These are phyloP conservation scores for Sylvilagus floridanus DNA, from an alignment of 2,797 vertebrate species.

Conservation along the genomic window DNA sequence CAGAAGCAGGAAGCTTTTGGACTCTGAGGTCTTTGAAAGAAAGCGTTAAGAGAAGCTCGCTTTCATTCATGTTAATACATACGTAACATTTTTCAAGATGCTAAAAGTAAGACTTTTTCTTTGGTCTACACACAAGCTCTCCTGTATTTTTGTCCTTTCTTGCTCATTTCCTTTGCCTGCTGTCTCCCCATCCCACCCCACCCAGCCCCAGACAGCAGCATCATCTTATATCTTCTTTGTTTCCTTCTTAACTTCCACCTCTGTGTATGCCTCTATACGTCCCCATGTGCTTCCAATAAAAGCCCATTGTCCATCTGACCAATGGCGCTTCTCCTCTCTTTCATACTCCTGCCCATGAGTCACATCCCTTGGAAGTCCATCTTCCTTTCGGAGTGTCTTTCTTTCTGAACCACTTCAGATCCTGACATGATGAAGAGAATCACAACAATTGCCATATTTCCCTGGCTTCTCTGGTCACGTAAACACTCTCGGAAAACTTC, in stretches of 20 bases:
- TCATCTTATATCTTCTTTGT: neutral
- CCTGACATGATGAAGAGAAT: slow-evolving; percentile 68
- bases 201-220: neutral
- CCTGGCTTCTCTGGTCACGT: slow-evolving; percentile 54
- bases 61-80: slow-evolving; percentile 58
- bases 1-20: slow-evolving; percentile 37
- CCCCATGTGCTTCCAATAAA: slow-evolving; percentile 65
- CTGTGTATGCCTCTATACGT: slow-evolving; percentile 39
- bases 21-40: slow-evolving; percentile 5
- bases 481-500: slow-evolving; percentile 70
- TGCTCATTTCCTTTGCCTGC: slow-evolving; percentile 16
- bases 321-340: slow-evolving; percentile 51
- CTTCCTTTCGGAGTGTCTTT: slow-evolving; percentile 73
- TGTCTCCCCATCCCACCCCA: neutral
- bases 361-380: slow-evolving; percentile 77
- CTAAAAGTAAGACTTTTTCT: slow-evolving; percentile 39
- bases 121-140: slow-evolving; percentile 26
- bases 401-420: slow-evolving; percentile 72
- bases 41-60: slow-evolving; percentile 38
- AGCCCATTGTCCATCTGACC: slow-evolving; percentile 72
- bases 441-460: slow-evolving; percentile 65
- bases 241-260: slow-evolving; percentile 58
- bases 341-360: slow-evolving; percentile 69
- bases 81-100: slow-evolving; percentile 50
- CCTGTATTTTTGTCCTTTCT: slow-evolving; percentile 15